A percentile compares a stretch with the other conserved stretches of the same genome.
Evolutionary conservation across 2,113 vertebrate genomes (phyloP).

Genomic region (Laterallus jamaicensis): DNA sequence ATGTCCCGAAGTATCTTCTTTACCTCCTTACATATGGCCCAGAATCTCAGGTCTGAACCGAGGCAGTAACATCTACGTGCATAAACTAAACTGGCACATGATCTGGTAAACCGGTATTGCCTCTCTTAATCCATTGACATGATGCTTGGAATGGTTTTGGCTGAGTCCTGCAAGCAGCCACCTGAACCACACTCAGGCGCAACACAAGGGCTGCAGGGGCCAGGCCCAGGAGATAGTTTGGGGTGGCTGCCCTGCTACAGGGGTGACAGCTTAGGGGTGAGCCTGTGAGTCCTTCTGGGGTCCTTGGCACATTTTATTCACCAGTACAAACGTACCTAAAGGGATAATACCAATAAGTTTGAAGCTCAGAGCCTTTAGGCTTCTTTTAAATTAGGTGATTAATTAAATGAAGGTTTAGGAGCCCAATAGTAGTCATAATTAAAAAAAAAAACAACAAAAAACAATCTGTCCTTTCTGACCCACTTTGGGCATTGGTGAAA

Average conservation of each 20-base stretch:
- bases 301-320: not conserved
- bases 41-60: not conserved
- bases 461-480: not conserved
- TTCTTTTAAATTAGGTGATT: not conserved
- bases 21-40: not conserved
- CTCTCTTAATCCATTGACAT: not conserved
- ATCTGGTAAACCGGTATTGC: too few species aligned
- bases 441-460: not conserved
- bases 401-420: not conserved
- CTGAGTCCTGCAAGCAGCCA: not conserved
- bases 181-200: not conserved
- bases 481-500: not conserved
- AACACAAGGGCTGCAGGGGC: not conserved
- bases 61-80: not conserved
- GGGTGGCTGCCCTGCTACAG: not conserved
- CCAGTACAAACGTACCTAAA: not conserved
- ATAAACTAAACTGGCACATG: not conserved
- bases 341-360: not conserved
- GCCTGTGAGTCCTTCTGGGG: not conserved
- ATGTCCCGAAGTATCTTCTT: not conserved
- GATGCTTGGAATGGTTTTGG: not conserved
- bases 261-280: not conserved
- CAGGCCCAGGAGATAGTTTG: not conserved
- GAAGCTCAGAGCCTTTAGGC: not conserved
- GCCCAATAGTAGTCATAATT: not conserved